phyloP scores from a whole-genome alignment of 2,797 vertebrate genomes.

The Sebastes taczanowskii region DNA sequence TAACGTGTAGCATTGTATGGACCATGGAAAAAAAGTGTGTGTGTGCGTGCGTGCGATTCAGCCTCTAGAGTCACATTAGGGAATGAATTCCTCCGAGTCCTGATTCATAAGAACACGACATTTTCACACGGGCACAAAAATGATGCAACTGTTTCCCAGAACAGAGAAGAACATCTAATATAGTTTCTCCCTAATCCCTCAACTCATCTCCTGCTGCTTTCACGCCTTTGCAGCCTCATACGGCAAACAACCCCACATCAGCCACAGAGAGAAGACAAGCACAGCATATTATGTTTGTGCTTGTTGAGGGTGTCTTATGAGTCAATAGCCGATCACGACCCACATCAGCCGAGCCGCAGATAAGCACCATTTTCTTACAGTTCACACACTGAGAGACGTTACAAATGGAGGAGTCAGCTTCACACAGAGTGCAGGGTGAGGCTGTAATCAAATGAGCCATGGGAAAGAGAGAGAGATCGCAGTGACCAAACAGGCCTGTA shows the following conservation, averaged over 20 bases:
- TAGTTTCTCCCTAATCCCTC: neutral
- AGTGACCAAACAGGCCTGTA: neutral
- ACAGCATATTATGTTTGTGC: neutral
- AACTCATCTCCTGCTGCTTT: neutral
- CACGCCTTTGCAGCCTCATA: neutral
- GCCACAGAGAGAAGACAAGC: constrained; percentile 1
- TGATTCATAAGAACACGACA: constrained; percentile 7
- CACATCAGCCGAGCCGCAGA: neutral
- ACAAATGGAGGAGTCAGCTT: constrained; percentile 22
- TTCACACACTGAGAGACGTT: constrained; percentile 15
- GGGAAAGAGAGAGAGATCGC: neutral
- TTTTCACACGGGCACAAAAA: constrained; percentile 13
- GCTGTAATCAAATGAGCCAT: constrained; percentile 21
- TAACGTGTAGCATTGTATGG: neutral
- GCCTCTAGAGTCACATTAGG: constrained; percentile 47
- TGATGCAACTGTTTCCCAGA: constrained; percentile 36
- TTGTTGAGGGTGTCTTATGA: constrained; percentile 6
- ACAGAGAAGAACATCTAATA: neutral
- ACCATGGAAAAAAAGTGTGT: neutral
- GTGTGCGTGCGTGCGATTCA: neutral
- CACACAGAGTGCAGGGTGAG: neutral
- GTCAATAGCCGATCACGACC: constrained; percentile 19
- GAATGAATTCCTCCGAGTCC: constrained; percentile 36
- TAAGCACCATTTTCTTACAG: constrained; percentile 33
- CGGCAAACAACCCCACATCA: neutral